Base-by-base conservation (phyloP, 2,888 invertebrate species). In the Odontomyia ornata region DNA sequence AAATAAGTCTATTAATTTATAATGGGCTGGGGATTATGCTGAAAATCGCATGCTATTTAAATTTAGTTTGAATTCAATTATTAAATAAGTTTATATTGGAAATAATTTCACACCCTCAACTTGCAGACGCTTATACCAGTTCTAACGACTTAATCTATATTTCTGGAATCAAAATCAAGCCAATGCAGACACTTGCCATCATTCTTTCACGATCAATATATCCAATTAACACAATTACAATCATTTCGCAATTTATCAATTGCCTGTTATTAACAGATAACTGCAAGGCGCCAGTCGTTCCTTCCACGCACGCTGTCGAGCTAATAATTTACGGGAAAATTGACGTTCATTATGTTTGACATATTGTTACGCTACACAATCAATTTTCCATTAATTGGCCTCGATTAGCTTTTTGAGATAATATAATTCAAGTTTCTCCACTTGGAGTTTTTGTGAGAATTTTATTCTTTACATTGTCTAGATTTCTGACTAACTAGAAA, bases 261-360 rank as follows among this genome's bases (percentile, higher is more conserved):
- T 67, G 67, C 43, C 46, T 67, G 23, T 21, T 36, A 15, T 67
- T 67, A 46, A 7, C 43, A 11, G 64, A 47, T 71, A 71, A 72
- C n/a, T 72, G 30, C n/a, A 52, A 72, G 72, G 72, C 72, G 72
- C 72, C 72, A 57, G 13, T 30, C 28, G 28, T 72, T 72, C 72
- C 60, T 60, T 72, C 18, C 56, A 1, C 15, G 3, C 7, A 21
- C 21, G 25, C 65, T n/a, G n/a, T 11, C 60, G 30, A n/a, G 36
- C 7, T n/a, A 47, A 71, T 52, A 27, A 71, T 47, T 52, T 27
- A 23, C 7, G 52, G 13, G 47, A 71, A 27, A 47, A 71, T 23
- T 71, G 71, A 27, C 71, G 52, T 47, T 25, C 27, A 71, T 27
- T 71, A n/a, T n/a, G 71, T 67, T 13, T 71, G 27, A 47, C 5